Conservation (phyloP, 1,140 invertebrate genomes). For the Nomia melanderi region DNA sequence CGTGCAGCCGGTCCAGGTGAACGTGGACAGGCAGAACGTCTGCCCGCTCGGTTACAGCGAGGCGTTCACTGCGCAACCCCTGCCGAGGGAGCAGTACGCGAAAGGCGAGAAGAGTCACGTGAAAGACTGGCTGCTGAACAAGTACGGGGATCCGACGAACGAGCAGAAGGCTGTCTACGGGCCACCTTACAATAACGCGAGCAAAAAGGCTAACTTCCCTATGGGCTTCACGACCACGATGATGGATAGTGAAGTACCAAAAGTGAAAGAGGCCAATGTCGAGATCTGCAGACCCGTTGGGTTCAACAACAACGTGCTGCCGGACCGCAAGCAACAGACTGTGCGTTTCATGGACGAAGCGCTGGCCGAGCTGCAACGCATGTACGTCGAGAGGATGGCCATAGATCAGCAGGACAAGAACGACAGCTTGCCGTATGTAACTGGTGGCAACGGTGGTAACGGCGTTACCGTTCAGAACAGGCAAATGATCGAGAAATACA, state of each 20-base stretch:
- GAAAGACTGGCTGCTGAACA: conserved; percentile 22
- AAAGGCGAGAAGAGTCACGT: conserved; percentile 4
- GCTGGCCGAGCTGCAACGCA: conserved; percentile 68
- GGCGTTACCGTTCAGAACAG: conserved; percentile 52
- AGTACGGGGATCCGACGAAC: not conserved
- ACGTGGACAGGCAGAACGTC: conserved; percentile 3
- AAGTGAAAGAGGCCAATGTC: not conserved
- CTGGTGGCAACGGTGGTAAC: conserved; percentile 59
- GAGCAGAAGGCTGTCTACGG: not conserved
- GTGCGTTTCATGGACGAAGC: conserved; percentile 64
- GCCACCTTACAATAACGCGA: conserved; percentile 4
- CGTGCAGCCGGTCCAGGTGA: not conserved
- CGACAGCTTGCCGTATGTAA: conserved; percentile 48
- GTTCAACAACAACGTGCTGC: conserved; percentile 51
- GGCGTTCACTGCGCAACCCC: not conserved
- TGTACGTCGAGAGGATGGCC: conserved; percentile 59
- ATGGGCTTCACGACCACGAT: conserved; percentile 67
- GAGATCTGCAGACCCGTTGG: conserved; percentile 58
- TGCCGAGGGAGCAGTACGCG: not conserved
- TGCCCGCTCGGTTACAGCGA: conserved; percentile 8
- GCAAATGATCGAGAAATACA: conserved; percentile 72
- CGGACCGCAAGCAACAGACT: conserved; percentile 51
- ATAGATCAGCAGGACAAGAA: conserved; percentile 32
- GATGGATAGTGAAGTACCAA: conserved; percentile 13
- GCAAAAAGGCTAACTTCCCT: conserved; percentile 43